Base-by-base conservation (phyloP, 2,113 vertebrate species). In the Tragelaphus imberbis region DNA sequence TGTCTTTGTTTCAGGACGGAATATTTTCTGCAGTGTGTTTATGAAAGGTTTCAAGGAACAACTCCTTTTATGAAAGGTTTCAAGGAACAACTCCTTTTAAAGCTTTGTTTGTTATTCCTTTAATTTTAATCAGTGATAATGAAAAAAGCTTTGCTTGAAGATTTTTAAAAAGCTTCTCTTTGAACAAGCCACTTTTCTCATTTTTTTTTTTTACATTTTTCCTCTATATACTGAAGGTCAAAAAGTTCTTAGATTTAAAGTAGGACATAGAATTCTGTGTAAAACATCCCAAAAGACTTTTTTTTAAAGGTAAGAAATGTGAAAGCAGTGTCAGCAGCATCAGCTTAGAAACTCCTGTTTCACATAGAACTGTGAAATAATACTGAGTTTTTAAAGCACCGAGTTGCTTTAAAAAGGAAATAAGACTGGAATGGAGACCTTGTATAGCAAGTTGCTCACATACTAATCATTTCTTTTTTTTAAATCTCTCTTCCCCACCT, bases 231-330 rank as follows among this genome's bases (percentile, higher is more conserved):
- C 14, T 96, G 94, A 97, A 98, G 96, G 97, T 95, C 55, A 95
- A 97, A 98, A 9, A n/a, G 49, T 97, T 97, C 96, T 91, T 87
- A 93, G 27, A 97, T 94, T 63, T 81, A 96, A 97, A 97, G 47
- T 75, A 97, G 94, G 95, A 82, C 80, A 94, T 10, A 93, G 47
- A 93, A 68, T 91, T 92, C 92, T 86, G 89, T 95, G 92, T 96
- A 89, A 97, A 87, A 25, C 80, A 94, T 92, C 80, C 88, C 84
- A 65, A 84, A 96, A 63, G 91, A 80, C 68, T n/a, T 91, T 75
- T 92, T 71, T 96, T 92, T 75, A 49, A 95, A 79, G 33, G 30
- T 75, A 93, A 89, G 68, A 61, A 96, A 87, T 75, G 40, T 89
- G 61, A 96, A 96, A 85, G 68, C 49, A 93, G 92, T 97, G 49